phyloP scores from a whole-genome alignment of 2,113 vertebrate species.

The Camelus bactrianus region DNA sequence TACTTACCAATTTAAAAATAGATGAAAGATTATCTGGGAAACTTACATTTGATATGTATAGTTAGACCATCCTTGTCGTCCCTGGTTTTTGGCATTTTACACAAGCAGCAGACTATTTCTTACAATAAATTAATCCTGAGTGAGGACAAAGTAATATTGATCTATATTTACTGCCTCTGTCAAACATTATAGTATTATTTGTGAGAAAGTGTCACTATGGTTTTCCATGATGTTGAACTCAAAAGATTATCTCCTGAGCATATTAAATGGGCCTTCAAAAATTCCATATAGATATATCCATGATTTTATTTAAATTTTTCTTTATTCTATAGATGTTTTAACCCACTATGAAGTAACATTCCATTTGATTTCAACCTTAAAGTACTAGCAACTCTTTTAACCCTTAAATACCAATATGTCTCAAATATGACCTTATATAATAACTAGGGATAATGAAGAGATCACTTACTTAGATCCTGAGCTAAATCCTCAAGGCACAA shows the following conservation, averaged over 20 bases:
- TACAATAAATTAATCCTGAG: constrained; percentile 10
- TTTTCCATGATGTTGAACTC: neutral
- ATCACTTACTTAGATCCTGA: neutral
- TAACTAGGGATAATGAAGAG: neutral
- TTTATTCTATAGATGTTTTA: neutral
- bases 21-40: neutral
- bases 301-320: neutral
- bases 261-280: constrained; percentile 28
- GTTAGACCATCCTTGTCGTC: neutral
- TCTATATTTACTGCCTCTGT: neutral
- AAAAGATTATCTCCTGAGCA: constrained; percentile 22
- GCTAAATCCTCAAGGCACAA: neutral
- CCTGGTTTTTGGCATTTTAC: neutral
- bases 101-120: neutral
- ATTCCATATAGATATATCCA: neutral
- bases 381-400: neutral
- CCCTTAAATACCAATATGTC: neutral
- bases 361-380: constrained; percentile 34
- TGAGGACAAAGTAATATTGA: constrained; percentile 17
- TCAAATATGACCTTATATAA: neutral
- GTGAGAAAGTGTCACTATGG: neutral
- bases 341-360: neutral
- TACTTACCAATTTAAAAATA: neutral
- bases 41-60: neutral
- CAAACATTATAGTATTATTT: neutral